These are phyloP conservation scores for Pogonocherus hispidulus DNA, from an alignment of 2,888 invertebrate species.

Conservation along the genomic window DNA sequence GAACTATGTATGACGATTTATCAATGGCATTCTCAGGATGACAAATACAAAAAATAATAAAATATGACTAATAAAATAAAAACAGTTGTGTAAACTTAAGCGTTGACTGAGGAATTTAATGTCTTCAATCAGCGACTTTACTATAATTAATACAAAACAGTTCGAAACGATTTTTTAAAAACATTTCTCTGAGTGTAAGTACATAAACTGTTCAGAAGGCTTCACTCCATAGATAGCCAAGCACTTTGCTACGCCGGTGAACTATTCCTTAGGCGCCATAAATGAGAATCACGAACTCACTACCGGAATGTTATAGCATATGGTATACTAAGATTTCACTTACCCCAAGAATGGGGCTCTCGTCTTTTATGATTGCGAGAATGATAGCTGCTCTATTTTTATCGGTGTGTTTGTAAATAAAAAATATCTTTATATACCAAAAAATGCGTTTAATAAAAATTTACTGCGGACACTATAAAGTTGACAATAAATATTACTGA, in stretches of 20 bases:
- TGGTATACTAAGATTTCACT: constrained; percentile 52
- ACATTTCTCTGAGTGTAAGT: constrained; percentile 28
- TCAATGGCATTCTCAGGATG: too few species aligned
- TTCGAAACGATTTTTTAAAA: too few species aligned
- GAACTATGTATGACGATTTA: too few species aligned
- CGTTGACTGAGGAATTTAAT: too few species aligned
- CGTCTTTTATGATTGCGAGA: constrained; percentile 53
- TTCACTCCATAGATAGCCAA: constrained; percentile 49
- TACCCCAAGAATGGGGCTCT: constrained; percentile 48
- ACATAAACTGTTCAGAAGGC: constrained; percentile 40
- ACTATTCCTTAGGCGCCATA: constrained; percentile 56
- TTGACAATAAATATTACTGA: constrained; percentile 43
- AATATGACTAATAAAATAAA: too few species aligned
- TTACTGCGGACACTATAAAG: constrained; percentile 7
- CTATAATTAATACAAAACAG: too few species aligned
- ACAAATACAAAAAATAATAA: too few species aligned
- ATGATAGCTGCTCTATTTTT: constrained; percentile 51
- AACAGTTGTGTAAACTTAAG: too few species aligned
- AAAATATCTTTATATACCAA: constrained; percentile 31
- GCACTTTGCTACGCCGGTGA: constrained; percentile 50
- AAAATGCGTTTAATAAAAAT: constrained; percentile 24
- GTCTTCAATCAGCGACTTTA: too few species aligned
- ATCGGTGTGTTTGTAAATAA: constrained; percentile 36
- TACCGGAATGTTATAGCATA: constrained; percentile 52
- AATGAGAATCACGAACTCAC: constrained; percentile 53